A percentile compares a stretch with the other conserved stretches of the same genome.
Evolutionary conservation across 2,888 invertebrate species (phyloP).

Genomic region (Tuta absoluta): DNA sequence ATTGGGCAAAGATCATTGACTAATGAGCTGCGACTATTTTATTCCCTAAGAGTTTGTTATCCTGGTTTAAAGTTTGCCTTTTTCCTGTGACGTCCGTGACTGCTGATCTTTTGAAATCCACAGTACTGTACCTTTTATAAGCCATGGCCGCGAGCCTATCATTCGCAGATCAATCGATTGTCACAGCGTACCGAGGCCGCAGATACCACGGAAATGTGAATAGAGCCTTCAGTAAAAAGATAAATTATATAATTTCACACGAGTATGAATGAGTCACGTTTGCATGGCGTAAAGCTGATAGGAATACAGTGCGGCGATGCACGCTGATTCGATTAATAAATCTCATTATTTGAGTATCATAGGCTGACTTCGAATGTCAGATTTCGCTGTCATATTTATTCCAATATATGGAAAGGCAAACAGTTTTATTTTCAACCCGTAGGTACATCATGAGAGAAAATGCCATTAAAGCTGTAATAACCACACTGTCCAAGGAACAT

Average conservation of each 20-base stretch:
- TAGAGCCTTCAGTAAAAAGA: neutral
- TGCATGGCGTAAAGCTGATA: constrained; percentile 6
- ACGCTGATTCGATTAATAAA: constrained; percentile 4
- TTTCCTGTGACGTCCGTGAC: no score
- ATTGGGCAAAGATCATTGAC: no score
- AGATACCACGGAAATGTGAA: neutral
- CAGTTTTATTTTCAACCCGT: neutral
- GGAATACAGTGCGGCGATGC: neutral
- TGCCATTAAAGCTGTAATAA: neutral
- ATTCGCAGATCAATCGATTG: neutral
- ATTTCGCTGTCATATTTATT: neutral
- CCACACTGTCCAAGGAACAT: neutral
- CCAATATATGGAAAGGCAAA: neutral
- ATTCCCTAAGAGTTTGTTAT: no score
- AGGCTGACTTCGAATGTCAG: neutral
- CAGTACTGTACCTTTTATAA: no score
- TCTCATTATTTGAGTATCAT: constrained; percentile 8
- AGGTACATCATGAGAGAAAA: neutral
- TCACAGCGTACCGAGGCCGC: neutral
- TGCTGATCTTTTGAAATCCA: no score
- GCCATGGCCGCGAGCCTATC: neutral
- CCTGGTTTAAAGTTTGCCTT: no score
- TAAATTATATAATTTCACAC: neutral
- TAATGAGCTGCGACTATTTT: no score
- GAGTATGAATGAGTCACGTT: neutral